phyloP scores from a whole-genome alignment of 2,113 vertebrate genomes.

The Actenoides lindsayi region DNA sequence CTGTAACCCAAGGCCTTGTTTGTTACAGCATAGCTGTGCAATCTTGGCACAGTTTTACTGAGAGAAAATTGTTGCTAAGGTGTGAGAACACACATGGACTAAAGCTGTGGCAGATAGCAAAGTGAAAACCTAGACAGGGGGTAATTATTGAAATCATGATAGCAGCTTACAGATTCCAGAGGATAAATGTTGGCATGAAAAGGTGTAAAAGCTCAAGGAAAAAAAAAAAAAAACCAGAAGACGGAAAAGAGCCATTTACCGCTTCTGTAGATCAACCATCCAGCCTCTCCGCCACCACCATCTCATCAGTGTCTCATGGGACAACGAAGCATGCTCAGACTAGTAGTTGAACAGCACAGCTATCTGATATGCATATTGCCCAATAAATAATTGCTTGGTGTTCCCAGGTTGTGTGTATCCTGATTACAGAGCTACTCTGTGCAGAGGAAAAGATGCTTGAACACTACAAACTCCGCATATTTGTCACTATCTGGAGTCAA shows the following conservation, averaged over 20 bases:
- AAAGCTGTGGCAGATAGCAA: conserved; percentile 17
- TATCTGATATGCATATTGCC: neutral
- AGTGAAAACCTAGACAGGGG: neutral
- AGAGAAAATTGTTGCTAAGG: neutral
- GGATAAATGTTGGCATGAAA: neutral
- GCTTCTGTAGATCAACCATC: neutral
- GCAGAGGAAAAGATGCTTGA: neutral
- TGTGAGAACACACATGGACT: neutral
- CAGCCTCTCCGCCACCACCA: rapidly evolving
- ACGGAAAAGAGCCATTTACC: neutral
- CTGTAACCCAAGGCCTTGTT: neutral
- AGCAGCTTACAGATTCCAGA: neutral
- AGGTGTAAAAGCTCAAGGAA: neutral
- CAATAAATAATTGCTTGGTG: neutral
- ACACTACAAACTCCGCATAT: neutral
- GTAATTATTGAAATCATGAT: neutral
- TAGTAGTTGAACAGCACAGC: neutral
- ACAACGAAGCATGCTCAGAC: neutral
- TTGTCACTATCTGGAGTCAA: neutral
- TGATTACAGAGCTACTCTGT: neutral
- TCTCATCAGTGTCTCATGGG: neutral
- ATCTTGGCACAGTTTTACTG: neutral
- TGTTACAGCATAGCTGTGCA: neutral
- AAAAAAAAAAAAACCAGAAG: neutral
- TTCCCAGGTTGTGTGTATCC: neutral